Percentiles rank a stretch among this genome's conserved stretches.
Conservation (phyloP, 2,888 invertebrate species). For the Ichneumoninae sp. region DNA sequence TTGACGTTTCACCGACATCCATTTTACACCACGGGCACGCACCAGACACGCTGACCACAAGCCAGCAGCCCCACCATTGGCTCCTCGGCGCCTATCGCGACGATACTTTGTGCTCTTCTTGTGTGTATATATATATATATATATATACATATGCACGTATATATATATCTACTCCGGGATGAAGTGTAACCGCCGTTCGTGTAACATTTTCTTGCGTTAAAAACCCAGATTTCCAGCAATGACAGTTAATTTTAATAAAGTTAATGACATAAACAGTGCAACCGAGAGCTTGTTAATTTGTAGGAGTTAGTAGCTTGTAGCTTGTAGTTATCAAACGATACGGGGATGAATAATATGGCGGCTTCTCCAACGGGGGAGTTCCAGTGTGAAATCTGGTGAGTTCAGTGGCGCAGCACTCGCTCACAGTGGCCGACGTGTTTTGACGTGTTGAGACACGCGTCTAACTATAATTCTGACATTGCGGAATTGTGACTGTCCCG, state of each 20-base stretch:
- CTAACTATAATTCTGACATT: slow-evolving; percentile 22
- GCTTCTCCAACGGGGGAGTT: slow-evolving; percentile 9
- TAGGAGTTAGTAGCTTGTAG: background rate
- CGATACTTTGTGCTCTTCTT: slow-evolving; percentile 8
- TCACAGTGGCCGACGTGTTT: background rate
- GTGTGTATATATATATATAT: too few relatives aligned
- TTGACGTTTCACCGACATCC: slow-evolving; percentile 83
- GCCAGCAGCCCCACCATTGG: slow-evolving; percentile 34
- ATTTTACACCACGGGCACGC: slow-evolving; percentile 78
- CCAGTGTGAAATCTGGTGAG: background rate
- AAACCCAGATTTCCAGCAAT: background rate
- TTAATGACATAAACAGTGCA: background rate
- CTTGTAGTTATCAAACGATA: slow-evolving; percentile 7
- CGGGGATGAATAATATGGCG: slow-evolving; percentile 22
- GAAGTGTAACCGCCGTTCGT: background rate
- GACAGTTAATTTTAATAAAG: background rate
- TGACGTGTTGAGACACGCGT: slow-evolving; percentile 26
- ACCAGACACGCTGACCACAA: slow-evolving; percentile 54
- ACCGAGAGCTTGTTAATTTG: background rate
- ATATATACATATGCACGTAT: background rate
- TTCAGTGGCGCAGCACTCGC: slow-evolving; percentile 27
- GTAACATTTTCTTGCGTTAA: background rate
- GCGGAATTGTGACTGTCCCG: slow-evolving; percentile 6
- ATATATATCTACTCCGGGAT: background rate
- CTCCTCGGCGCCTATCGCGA: slow-evolving; percentile 14